These are phyloP conservation scores for Syndactyla subalaris DNA, from an alignment of 2,797 vertebrate species.

Conservation along the genomic window DNA sequence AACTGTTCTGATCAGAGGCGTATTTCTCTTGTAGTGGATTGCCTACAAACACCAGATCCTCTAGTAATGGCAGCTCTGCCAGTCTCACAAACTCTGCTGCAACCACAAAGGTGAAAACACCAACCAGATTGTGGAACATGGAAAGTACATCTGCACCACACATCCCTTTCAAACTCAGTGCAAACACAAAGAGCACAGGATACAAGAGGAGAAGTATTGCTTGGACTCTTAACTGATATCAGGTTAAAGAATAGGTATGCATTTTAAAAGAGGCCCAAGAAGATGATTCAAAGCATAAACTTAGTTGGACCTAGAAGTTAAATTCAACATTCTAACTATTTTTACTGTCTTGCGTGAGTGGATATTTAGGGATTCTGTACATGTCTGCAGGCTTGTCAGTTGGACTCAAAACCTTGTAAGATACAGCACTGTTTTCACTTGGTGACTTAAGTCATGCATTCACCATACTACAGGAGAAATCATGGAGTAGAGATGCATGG, in stretches of 20 bases:
- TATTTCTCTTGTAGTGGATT: conserved; percentile 95
- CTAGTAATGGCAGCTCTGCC: conserved; percentile 86
- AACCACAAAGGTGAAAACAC: conserved; percentile 59
- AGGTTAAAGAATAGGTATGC: neutral
- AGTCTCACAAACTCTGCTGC: conserved; percentile 91
- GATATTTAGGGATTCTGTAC: neutral
- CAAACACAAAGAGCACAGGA: neutral
- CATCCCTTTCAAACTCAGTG: neutral
- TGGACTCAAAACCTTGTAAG: neutral
- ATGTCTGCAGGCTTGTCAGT: neutral
- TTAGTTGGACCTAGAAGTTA: neutral
- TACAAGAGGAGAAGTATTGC: neutral
- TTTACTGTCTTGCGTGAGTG: neutral
- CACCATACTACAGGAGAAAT: neutral
- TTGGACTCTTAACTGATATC: neutral
- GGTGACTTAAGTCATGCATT: neutral
- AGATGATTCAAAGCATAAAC: neutral
- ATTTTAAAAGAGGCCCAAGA: neutral
- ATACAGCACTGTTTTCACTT: neutral
- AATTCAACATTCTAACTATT: neutral
- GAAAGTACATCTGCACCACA: neutral
- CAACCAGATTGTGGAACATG: neutral
- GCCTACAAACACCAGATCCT: conserved; percentile 93
- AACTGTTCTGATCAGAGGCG: conserved; percentile 83
- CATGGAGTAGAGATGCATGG: neutral